Base-by-base conservation (phyloP, 1,140 invertebrate species). In the Macrobrachium nipponense region DNA sequence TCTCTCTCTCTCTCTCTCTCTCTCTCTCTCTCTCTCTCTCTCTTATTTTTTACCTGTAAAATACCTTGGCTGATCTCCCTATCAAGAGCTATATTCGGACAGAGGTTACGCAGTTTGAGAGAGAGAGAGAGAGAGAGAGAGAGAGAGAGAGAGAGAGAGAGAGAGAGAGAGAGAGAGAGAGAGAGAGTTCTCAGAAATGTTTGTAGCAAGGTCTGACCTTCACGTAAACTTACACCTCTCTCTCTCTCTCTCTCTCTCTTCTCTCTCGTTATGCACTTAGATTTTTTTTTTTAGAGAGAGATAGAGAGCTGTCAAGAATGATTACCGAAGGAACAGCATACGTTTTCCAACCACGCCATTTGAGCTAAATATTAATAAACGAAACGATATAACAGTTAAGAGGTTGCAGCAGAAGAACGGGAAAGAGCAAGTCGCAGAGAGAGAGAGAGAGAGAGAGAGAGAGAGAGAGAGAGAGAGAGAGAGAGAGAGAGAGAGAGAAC, bases 1-100 rank as follows among this genome's bases (percentile, higher is more conserved):
- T 75, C 72, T 75, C 72, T 75, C 72, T 75, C 72, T 75, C 72
- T 75, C 23, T 75, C 72, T 75, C 72, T 75, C 72, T 75, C 72
- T 75, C 72, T 75, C 72, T 75, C 72, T 75, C 72, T 75, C 72
- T 75, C 72, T 75, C 72, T 75, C 72, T 75, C 72, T 75, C 72
- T 36, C 72, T 75, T 23, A 27, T 43, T n/a, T n/a, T 73, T 36
- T 20, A n/a, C 36, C 72, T 36, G 14, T 23, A 17, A 18, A 17
- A 23, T n/a, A 7, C 44, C n/a, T 12, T 36, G 15, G 15, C 44
- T 78, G 43, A n/a, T 59, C 7, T 15, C 18, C 60, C 76, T 44
- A 27, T 60, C 51, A 23, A 17, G 20, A 18, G 6, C 44, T 59
- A 10, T n/a, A 20, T 5, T 58, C 58, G 58, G 43, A 78, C 27